These are phyloP conservation scores for Nothocercus julius DNA, from an alignment of 2,113 vertebrate species.

Conservation along the genomic window DNA sequence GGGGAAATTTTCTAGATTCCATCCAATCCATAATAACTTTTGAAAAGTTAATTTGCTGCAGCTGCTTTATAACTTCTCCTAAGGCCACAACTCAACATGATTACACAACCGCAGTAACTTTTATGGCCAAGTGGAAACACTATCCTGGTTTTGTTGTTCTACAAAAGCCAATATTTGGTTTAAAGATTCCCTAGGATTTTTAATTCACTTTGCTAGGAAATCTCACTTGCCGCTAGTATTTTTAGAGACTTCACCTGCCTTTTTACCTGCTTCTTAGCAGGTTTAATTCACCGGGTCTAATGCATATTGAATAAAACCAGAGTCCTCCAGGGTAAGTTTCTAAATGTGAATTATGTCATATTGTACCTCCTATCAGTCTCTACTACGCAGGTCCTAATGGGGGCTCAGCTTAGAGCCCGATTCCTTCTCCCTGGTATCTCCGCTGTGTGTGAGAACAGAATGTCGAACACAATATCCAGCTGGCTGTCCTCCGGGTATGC, in stretches of 20 bases:
- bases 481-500: background rate
- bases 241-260: background rate
- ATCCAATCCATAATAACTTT: conserved; percentile 58
- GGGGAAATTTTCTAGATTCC: conserved; percentile 59
- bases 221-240: background rate
- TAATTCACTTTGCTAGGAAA: conserved; percentile 47
- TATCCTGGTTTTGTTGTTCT: conserved; percentile 54
- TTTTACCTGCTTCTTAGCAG: background rate
- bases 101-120: conserved; percentile 68
- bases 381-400: background rate
- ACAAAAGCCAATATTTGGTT: conserved; percentile 60
- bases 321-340: background rate
- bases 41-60: conserved; percentile 69
- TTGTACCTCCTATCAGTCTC: background rate
- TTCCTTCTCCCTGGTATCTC: background rate
- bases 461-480: background rate
- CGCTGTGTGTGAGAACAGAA: background rate
- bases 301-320: fast-evolving
- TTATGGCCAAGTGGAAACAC: conserved; percentile 59
- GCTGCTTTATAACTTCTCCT: conserved; percentile 62
- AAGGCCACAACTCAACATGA: conserved; percentile 58
- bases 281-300: background rate
- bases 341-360: background rate
- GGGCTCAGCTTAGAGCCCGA: background rate
- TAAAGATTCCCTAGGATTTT: conserved; percentile 58